These are phyloP conservation scores for Gryllus bimaculatus DNA, from an alignment of 1,140 invertebrate genomes.

Conservation along the genomic window DNA sequence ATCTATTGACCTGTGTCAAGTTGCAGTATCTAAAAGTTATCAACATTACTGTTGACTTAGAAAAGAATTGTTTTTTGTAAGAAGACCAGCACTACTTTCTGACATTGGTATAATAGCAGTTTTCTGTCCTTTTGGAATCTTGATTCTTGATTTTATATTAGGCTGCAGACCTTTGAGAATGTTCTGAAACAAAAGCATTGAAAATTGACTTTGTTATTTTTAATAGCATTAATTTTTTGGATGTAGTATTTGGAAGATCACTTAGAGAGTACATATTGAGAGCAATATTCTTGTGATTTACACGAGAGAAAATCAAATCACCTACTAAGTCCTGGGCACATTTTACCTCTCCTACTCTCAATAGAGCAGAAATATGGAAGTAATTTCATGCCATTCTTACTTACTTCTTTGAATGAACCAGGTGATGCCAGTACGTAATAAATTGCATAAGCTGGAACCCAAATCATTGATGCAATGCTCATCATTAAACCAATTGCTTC, in stretches of 20 bases:
- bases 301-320: no score
- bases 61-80: conserved; percentile 37
- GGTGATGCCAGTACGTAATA: conserved; percentile 42
- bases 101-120: conserved; percentile 38
- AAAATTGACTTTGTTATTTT: not conserved
- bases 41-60: conserved; percentile 21
- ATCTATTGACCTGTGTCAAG: no score
- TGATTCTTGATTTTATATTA: conserved; percentile 38
- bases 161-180: conserved; percentile 38
- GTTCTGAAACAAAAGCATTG: conserved; percentile 35
- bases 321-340: no score
- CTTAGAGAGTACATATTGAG: not conserved
- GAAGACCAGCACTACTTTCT: conserved; percentile 38
- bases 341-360: not conserved
- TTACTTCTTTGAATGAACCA: conserved; percentile 44
- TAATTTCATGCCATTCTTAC: not conserved
- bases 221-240: not conserved
- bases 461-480: conserved; percentile 64
- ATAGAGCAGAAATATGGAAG: not conserved
- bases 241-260: not conserved
- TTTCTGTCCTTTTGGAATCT: conserved; percentile 37
- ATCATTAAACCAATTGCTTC: conserved; percentile 59
- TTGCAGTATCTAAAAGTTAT: not conserved
- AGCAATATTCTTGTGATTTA: not conserved
- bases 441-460: conserved; percentile 56